Base-by-base conservation (phyloP, 2,113 vertebrate species). In the Elgaria multicarinata region DNA sequence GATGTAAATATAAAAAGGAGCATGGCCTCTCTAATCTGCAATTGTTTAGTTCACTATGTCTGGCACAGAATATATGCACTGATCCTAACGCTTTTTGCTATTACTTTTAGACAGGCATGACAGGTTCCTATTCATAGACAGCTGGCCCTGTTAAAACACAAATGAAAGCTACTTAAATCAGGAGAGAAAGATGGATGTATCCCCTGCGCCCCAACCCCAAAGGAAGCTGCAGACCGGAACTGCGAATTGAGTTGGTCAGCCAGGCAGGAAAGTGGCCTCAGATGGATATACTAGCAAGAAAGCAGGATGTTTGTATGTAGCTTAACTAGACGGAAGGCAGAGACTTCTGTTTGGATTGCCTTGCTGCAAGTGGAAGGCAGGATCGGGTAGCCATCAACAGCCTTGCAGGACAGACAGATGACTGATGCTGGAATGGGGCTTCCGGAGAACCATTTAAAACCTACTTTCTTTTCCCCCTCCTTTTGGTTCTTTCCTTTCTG, bases 101-200 rank as follows among this genome's bases (percentile, higher is more conserved):
- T 90, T 83, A 58, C 90, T 90, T 83, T 58, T 90, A 87, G 90
- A 79, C 90, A 83, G 90, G 39, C 39, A 58, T 87, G 80, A 58
- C 71, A 87, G 79, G 85, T 82, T 83, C 55, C 55, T 77, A 71
- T 42, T 67, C 46, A 31, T 90, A 90, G 85, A 90, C 71, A 87
- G 69, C 89, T 76, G 69, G n/a, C 44, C 9, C 78, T 83, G 55
- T 87, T 87, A 69, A 87, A 83, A 77, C 62, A 64, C 79, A 83
- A 90, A 78, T 76, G 90, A 90, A 90, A 58, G 89, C 71, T 67
- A 46, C 89, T 77, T 86, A 87, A 55, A 83, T 83, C 85, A 90
- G 79, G 85, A 90, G 28, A 76, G 90, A 78, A 72, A 87, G 71
- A 44, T 53, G 62, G 79, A 90, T 53, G 58, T 78, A 20, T 83